Evolutionary conservation across 2,797 vertebrate species (phyloP), one percentile per base, ranked within the genome.

Genomic region (Ptychadena robeensis): DNA sequence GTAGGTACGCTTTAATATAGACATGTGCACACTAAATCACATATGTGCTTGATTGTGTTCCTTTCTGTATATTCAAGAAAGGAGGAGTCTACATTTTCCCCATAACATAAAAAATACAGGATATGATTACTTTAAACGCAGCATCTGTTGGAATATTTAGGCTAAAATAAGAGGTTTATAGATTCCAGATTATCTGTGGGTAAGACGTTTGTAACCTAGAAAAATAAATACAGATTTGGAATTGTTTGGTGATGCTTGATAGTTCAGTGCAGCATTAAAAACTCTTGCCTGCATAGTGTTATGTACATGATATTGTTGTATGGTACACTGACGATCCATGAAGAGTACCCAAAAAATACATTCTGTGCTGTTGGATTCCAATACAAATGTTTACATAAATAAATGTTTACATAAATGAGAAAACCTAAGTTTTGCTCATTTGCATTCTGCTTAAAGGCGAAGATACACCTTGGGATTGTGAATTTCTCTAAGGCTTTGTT

Each of bases 101-200:
- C 37, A 31, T 32, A 48, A 14, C 64, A 31, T 64, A 80, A 73
- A 80, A 35, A 66, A 35, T 48, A 53, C 27, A 65, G 15, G 69
- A 32, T 66, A 14, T 66, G 15, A 22, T 6, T 81, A 27, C 10
- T 53, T 70, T 73, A 81, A 81, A 63, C 27, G 63, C 61, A 73
- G 73, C 79, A 81, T 73, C 79, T 81, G 79, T 73, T 65, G 66
- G 28, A 38, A 73, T 81, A 73, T 81, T 71, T 81, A 73, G 53
- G 31, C 79, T 81, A 63, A 81, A 73, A 80, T 64, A 73, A 81
- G 69, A 80, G 69, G 79, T 73, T 81, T 81, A 80, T 64, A 14
- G 7, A 38, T 63, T 71, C 25, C 37, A 18, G 69, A 80, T 73
- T 63, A 64, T 59, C 27, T 34, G 57, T 48, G 64, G 37, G 70